Base-by-base conservation (phyloP, 2,888 invertebrate genomes). In the Pterobdella sp. region DNA sequence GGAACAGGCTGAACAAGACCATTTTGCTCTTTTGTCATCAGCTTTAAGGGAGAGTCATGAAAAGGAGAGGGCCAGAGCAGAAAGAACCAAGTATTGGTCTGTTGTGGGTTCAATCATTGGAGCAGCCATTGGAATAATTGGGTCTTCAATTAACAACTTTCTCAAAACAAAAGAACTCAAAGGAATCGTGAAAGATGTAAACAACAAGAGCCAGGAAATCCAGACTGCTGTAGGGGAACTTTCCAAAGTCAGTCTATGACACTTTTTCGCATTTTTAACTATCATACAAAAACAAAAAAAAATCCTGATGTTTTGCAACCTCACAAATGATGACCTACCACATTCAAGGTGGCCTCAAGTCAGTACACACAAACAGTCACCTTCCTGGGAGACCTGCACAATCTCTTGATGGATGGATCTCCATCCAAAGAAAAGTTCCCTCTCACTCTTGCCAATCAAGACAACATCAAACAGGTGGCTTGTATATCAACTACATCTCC, bases 71-170 rank as follows among this genome's bases (percentile, higher is more conserved):
- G 88, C 90, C 0, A 90, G 91, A 35, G 88, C 90, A 1, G 91
- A 92, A 81, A 86, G 90, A 73, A 91, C 91, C 74, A 92, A 92
- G 83, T 92, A 92, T 82, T 91, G 91, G 88, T 90, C 90, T 76
- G 87, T 91, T 73, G 88, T 89, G 63, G 90, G 89, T 4, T 90
- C 90, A 3, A 85, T 90, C 77, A 84, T 89, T 81, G 90, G 90
- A 68, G 86, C 86, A 0, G 77, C 83, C 10, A 80, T 87, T 2
- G 90, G 90, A 18, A 88, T 90, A 76, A 83, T 88, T 0, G 90
- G 89, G 26, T 88, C 88, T 0, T 87, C 88, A 0, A 84, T 89
- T 49, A 89, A 88, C 82, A 89, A 89, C 79, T 85, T 87, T 60
- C 83, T 88, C 34, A 87, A 88, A 78, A 88, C 89, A 87, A 86